Conservation (phyloP, 2,797 vertebrate species). For the Thaleichthys pacificus region DNA sequence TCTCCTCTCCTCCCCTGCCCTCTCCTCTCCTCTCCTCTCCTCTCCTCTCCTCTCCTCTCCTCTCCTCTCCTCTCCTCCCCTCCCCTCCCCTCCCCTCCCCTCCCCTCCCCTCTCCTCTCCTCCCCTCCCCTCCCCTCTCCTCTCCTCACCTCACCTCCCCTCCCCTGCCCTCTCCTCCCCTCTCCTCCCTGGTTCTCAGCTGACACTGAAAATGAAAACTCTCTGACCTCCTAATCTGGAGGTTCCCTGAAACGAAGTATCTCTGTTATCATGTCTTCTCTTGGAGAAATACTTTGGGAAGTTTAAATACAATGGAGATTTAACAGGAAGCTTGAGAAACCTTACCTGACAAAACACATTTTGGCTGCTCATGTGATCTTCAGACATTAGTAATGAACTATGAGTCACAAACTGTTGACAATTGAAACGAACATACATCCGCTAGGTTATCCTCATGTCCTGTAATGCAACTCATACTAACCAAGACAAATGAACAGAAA, state of each 20-base stretch:
- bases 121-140: no score
- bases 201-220: conserved; percentile 40
- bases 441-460: background rate
- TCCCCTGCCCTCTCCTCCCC: no score
- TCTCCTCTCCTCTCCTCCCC: conserved; percentile 2
- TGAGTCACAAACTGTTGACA: background rate
- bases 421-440: background rate
- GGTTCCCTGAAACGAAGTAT: conserved; percentile 22
- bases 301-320: background rate
- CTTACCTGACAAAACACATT: background rate
- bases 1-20: no score
- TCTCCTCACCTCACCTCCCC: no score
- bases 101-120: no score
- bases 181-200: conserved; percentile 1
- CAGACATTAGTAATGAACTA: background rate
- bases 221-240: conserved; percentile 16
- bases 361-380: background rate
- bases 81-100: no score
- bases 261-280: conserved; percentile 31
- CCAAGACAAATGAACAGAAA: no score
- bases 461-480: background rate
- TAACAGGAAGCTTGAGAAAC: background rate
- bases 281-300: conserved; percentile 16
- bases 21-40: no score
- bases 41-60: background rate